Conservation (phyloP, 2,797 vertebrate genomes). For the Malacoctenus gilli region DNA sequence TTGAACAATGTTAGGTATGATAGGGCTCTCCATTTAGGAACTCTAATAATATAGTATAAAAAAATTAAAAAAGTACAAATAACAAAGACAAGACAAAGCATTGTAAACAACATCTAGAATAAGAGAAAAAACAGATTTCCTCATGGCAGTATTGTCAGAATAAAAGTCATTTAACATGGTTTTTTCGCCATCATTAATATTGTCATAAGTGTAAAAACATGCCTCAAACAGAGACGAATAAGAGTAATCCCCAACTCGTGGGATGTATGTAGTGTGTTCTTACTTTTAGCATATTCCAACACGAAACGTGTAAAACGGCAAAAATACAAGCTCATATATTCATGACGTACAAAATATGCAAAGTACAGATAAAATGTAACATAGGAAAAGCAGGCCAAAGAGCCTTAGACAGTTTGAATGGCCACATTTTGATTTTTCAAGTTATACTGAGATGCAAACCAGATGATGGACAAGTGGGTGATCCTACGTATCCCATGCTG, state of each 20-base stretch:
- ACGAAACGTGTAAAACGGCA: slow-evolving; percentile 62
- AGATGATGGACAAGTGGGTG: slow-evolving; percentile 40
- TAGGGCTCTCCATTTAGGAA: slow-evolving; percentile 74
- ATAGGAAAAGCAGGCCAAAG: slow-evolving; percentile 65
- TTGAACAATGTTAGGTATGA: slow-evolving; percentile 79
- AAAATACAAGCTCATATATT: slow-evolving; percentile 68
- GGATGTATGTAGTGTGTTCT: slow-evolving; percentile 70
- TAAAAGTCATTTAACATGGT: slow-evolving; percentile 60
- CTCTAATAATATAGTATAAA: slow-evolving; percentile 84
- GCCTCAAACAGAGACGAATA: slow-evolving; percentile 69
- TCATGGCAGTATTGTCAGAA: slow-evolving; percentile 67
- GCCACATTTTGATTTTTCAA: slow-evolving; percentile 63
- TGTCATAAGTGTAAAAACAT: slow-evolving; percentile 66
- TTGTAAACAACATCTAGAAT: slow-evolving; percentile 79
- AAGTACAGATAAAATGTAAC: slow-evolving; percentile 70
- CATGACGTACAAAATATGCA: slow-evolving; percentile 71
- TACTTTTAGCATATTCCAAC: slow-evolving; percentile 48
- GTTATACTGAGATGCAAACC: slow-evolving; percentile 66
- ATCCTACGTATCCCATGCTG: slow-evolving; percentile 70
- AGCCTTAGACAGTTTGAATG: slow-evolving; percentile 65
- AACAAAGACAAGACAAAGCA: slow-evolving; percentile 72
- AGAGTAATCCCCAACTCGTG: slow-evolving; percentile 58
- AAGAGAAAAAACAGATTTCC: slow-evolving; percentile 65
- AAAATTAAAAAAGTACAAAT: slow-evolving; percentile 85
- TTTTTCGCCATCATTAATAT: slow-evolving; percentile 45